A percentile compares a stretch with the other conserved stretches of the same genome.
Evolutionary conservation across 2,797 vertebrate species (phyloP).

Genomic region (Galago senegalensis): DNA sequence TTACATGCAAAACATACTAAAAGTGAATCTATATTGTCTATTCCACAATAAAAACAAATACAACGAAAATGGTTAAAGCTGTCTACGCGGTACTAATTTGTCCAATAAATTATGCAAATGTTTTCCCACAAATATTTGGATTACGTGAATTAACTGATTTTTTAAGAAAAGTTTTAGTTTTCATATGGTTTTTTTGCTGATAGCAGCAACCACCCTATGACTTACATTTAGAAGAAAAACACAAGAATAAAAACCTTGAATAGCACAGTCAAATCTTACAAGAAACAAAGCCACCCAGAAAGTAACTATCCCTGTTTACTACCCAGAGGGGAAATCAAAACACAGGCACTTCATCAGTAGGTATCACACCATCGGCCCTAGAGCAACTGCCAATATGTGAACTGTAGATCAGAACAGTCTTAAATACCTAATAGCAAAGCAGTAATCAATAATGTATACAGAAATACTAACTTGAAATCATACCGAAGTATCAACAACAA

Average conservation of each 20-base stretch:
- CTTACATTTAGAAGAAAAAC: conserved; percentile 73
- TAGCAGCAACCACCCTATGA: conserved; percentile 58
- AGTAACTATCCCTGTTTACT: conserved; percentile 39
- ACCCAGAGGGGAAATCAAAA: conserved; percentile 55
- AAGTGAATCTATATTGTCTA: conserved; percentile 72
- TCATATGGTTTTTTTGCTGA: conserved; percentile 28
- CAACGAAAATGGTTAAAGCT: conserved; percentile 58
- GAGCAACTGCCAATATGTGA: conserved; percentile 14
- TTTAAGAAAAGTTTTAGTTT: conserved; percentile 56
- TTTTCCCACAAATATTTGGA: conserved; percentile 36
- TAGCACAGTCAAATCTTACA: conserved; percentile 73
- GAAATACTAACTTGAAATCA: conserved; percentile 61
- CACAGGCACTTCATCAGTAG: conserved; percentile 17
- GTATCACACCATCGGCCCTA: neutral
- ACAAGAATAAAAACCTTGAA: conserved; percentile 74
- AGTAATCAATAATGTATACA: conserved; percentile 43
- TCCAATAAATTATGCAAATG: conserved; percentile 56
- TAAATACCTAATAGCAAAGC: conserved; percentile 59
- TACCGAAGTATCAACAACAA: conserved; percentile 29
- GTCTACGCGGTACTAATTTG: conserved; percentile 22
- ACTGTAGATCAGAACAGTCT: conserved; percentile 8
- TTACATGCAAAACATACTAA: conserved; percentile 77
- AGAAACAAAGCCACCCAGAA: conserved; percentile 70
- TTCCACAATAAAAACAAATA: conserved; percentile 64
- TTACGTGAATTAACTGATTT: conserved; percentile 43